Evolutionary conservation across 2,113 vertebrate genomes (phyloP), one percentile per base, ranked within the genome.

Genomic region (Sylvia atricapilla): DNA sequence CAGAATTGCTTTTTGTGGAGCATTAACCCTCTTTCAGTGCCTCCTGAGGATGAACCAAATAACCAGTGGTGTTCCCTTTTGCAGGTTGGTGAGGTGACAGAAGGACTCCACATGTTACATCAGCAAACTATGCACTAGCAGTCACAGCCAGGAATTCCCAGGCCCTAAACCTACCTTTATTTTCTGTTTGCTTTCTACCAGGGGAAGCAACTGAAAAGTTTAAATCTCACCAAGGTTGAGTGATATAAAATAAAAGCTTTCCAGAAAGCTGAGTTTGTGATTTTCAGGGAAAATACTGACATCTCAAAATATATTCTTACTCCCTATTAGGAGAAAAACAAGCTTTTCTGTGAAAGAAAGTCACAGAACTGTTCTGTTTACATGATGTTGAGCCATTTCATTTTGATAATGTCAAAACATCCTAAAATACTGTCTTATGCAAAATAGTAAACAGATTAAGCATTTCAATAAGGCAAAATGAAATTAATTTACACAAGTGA

Each of bases 331-430:
- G 30, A 91, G 52, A 82, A 86, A 88, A 89, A 81, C 9, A 72
- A 83, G 21, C 6, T 75, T 53, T 75, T 84, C 47, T 1, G 0
- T 15, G 18, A 87, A n/a, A 72, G 10, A 76, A 49, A 70, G 68
- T 60, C 37, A 84, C 7, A 37, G 35, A 72, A 49, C 6, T 58
- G 0, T 60, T 80, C 63, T 87, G 31, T 72, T 96, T 87, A 69
- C 23, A 21, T 59, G 25, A 78, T 20, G 6, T 21, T 59, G 56
- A 92, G 30, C 33, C 39, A 62, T 43, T 87, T 82, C 28, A 62
- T 82, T 89, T 62, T 15, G 20, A 11, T 78, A 47, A 53, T 46
- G 62, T 95, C 87, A 94, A 92, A 95, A 84, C 77, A 91, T 47
- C 23, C 47, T 47, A 47, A 94, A 94, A 78, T 53, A 73, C 17